These are phyloP conservation scores for Channallabes apus DNA, from an alignment of 2,797 vertebrate genomes.

Conservation along the genomic window DNA sequence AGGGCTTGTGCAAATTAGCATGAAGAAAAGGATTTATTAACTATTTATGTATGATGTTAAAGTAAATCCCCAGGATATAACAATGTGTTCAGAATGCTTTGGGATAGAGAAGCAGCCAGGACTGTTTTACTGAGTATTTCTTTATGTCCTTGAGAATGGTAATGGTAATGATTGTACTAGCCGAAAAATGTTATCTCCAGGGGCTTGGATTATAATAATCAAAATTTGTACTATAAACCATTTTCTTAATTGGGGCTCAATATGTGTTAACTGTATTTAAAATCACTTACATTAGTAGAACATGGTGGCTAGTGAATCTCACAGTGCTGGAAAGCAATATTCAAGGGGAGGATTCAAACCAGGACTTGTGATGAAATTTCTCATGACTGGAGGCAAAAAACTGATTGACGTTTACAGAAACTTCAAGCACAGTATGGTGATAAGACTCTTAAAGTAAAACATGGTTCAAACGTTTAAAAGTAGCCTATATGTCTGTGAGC, in stretches of 20 bases:
- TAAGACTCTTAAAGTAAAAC: no score
- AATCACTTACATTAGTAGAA: neutral
- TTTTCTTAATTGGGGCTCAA: slow-evolving; percentile 10
- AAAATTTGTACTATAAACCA: slow-evolving; percentile 26
- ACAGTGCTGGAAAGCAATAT: neutral
- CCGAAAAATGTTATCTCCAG: neutral
- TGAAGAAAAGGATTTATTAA: slow-evolving; percentile 61
- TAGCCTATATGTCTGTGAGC: no score
- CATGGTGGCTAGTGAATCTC: neutral
- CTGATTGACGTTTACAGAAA: no score
- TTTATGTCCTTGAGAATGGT: slow-evolving; percentile 42
- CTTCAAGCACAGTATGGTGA: no score
- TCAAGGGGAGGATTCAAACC: neutral
- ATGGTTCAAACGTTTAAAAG: no score
- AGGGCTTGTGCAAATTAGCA: slow-evolving; percentile 60
- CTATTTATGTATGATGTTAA: slow-evolving; percentile 64
- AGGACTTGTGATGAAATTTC: no score
- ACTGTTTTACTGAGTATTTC: neutral
- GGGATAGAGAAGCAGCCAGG: slow-evolving; percentile 15
- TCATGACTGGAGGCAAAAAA: no score
- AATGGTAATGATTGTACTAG: slow-evolving; percentile 34
- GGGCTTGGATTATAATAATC: slow-evolving; percentile 29
- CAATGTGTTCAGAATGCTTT: slow-evolving; percentile 42
- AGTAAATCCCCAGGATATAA: slow-evolving; percentile 45
- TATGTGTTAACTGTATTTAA: neutral